Evolutionary conservation across 23 tunicate genomes (phyloP), one percentile per base, ranked within the genome.

Genomic region (Ciona savignyi): DNA sequence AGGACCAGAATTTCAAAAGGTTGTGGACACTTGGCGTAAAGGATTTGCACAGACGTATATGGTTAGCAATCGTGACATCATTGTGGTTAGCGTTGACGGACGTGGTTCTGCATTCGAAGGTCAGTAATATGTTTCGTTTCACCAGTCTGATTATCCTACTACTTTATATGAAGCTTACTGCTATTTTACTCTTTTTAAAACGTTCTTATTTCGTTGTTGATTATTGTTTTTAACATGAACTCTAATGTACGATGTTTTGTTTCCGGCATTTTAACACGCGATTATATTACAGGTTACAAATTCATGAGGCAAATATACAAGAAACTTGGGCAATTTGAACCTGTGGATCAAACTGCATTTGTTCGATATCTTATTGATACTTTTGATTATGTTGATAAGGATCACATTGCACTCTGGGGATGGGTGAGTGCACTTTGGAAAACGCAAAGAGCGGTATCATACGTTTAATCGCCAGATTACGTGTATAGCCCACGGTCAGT

Each of bases 81-180:
- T 95, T 4, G 93, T 85, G 26, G 96, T 82, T 3, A 83, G 92
- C 62, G 96, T 95, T 19, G 99, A 95, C 31, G 99, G 99, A 35
- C 35, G 99, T 61, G 96, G 96, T 4, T 88, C 96, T 2, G 99
- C 99, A 33, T 95, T 64, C 67, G 89, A 95, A 90, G 99, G 99
- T 83, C 9, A 42, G 9, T 42, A 42, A 9, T 42, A n/a, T n/a
- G n/a, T n/a, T n/a, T n/a, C n/a, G n/a, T n/a, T n/a, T n/a, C n/a
- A n/a, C n/a, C n/a, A n/a, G n/a, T n/a, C n/a, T n/a, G n/a, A n/a
- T n/a, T n/a, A n/a, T n/a, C n/a, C n/a, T n/a, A n/a, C n/a, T n/a
- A n/a, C n/a, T n/a, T n/a, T n/a, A n/a, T n/a, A n/a, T n/a, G n/a
- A n/a, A n/a, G n/a, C n/a, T n/a, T n/a, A n/a, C n/a, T n/a, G n/a